Evolutionary conservation across 2,797 vertebrate species (phyloP).

Genomic region (Percopsis omiscomaycus): DNA sequence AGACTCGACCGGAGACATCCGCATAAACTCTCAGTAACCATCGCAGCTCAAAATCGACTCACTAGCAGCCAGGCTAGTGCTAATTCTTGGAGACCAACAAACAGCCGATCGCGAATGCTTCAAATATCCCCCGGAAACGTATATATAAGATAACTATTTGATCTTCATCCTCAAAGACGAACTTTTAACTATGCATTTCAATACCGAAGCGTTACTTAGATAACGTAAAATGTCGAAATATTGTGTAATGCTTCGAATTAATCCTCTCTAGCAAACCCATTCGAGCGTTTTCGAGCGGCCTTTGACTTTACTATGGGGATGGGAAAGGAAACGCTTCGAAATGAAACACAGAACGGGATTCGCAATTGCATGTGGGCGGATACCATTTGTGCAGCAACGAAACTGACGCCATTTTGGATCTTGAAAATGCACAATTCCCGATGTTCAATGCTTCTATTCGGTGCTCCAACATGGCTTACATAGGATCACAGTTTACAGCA

Average conservation of each 20-base stretch:
- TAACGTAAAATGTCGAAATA: constrained; percentile 67
- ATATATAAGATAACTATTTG: constrained; percentile 46
- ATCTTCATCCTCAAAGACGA: constrained; percentile 50
- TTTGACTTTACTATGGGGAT: constrained; percentile 74
- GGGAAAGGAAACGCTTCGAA: constrained; percentile 61
- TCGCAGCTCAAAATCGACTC: constrained; percentile 67
- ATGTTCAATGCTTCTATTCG: neutral
- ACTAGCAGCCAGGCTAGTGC: constrained; percentile 61
- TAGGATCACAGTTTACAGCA: constrained; percentile 54
- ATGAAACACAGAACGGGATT: constrained; percentile 65
- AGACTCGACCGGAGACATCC: constrained; percentile 74
- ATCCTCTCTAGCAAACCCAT: constrained; percentile 74
- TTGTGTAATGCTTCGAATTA: constrained; percentile 70
- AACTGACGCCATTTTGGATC: constrained; percentile 78
- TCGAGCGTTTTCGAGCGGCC: constrained; percentile 78
- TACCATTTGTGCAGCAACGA: constrained; percentile 37
- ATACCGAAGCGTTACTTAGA: constrained; percentile 35
- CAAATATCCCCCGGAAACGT: constrained; percentile 67
- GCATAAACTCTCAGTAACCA: constrained; percentile 72
- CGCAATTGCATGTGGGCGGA: constrained; percentile 65
- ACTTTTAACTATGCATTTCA: constrained; percentile 51
- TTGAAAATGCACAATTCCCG: fast-evolving
- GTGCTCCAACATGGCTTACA: constrained; percentile 60
- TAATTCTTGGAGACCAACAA: constrained; percentile 66
- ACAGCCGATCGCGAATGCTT: constrained; percentile 64